Conservation (phyloP, 2,113 vertebrate species). For the Nanorana parkeri region DNA sequence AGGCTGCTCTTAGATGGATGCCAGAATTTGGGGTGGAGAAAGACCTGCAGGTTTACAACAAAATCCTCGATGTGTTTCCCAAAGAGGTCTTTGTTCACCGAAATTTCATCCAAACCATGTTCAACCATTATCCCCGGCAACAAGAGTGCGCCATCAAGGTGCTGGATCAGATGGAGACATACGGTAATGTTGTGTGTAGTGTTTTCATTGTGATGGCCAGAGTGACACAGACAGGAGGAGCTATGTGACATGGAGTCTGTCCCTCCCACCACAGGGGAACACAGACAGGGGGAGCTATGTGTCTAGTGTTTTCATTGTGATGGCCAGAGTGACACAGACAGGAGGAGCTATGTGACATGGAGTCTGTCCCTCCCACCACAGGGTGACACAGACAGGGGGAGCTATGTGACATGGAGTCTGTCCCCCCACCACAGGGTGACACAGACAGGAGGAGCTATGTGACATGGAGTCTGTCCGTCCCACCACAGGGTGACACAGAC, state of each 20-base stretch:
- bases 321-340: no score
- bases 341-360: no score
- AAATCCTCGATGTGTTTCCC: constrained; percentile 85
- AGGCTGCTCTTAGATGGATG: constrained; percentile 82
- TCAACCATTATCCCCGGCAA: constrained; percentile 86
- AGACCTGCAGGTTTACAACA: constrained; percentile 83
- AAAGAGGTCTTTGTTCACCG: constrained; percentile 86
- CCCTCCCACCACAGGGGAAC: background rate
- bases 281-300: no score
- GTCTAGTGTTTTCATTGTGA: no score
- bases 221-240: no score
- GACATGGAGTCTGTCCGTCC: no score
- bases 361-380: no score
- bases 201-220: background rate
- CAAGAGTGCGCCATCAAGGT: constrained; percentile 85
- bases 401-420: no score
- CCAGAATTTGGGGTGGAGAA: constrained; percentile 80
- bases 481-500: no score
- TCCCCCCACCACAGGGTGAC: no score
- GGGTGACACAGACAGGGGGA: no score
- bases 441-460: no score
- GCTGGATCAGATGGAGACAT: constrained; percentile 87
- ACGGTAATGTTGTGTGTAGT: constrained; percentile 69
- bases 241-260: background rate
- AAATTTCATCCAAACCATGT: constrained; percentile 83